Evolutionary conservation across 2,888 invertebrate species (phyloP).

Genomic region (Eutolmus rufibarbis): DNA sequence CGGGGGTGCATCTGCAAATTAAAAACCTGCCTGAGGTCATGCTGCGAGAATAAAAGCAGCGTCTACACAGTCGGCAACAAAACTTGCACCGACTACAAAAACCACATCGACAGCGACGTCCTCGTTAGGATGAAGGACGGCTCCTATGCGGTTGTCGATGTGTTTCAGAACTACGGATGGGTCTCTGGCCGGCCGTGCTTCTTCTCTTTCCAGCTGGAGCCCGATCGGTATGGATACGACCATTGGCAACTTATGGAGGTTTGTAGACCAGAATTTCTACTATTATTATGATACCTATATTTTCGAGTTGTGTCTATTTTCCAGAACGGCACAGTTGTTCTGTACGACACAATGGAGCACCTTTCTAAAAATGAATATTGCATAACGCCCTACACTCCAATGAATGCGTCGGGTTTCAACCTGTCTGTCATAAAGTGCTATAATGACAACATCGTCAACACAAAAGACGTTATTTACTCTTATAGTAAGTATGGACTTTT

Average conservation of each 20-base stretch:
- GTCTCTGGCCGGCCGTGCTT: conserved; percentile 50
- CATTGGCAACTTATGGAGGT: conserved; percentile 40
- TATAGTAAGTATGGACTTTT: conserved; percentile 4
- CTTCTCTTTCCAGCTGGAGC: conserved; percentile 24
- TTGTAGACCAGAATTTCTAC: not conserved
- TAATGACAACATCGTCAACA: not conserved
- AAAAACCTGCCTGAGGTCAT: conserved; percentile 53
- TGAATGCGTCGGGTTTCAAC: conserved; percentile 9
- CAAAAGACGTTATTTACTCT: conserved; percentile 9
- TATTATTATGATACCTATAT: not conserved
- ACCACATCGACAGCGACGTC: conserved; percentile 13
- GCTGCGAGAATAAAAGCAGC: conserved; percentile 48
- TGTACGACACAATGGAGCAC: not conserved
- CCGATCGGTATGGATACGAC: conserved; percentile 46
- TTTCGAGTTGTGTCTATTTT: not conserved
- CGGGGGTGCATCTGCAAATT: conserved; percentile 55
- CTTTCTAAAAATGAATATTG: conserved; percentile 36
- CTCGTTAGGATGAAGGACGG: not conserved
- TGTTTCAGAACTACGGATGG: conserved; percentile 29
- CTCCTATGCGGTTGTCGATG: not conserved
- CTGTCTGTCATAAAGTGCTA: conserved; percentile 33
- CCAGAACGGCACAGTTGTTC: conserved; percentile 30
- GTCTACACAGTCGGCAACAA: conserved; percentile 12
- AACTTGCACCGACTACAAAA: not conserved
- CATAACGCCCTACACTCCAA: conserved; percentile 5